Evolutionary conservation across 2,888 invertebrate genomes (phyloP).

Genomic region (Ditula angustiorana): DNA sequence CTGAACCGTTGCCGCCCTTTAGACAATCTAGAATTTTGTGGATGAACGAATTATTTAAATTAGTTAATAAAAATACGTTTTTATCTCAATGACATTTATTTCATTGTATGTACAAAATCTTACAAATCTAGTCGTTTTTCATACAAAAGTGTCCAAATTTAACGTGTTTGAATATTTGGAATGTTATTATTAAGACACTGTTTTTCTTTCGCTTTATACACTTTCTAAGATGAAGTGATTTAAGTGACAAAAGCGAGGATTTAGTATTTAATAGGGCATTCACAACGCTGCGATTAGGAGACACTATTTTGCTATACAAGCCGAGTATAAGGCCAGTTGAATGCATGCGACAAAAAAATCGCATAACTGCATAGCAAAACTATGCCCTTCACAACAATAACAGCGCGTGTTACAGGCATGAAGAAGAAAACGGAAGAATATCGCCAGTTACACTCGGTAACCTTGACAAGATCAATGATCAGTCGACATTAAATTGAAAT

Average conservation of each 20-base stretch:
- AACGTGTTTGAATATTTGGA: constrained; percentile 81
- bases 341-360: neutral
- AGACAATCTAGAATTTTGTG: too few relatives aligned
- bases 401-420: constrained; percentile 9
- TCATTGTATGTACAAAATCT: constrained; percentile 85
- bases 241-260: constrained; percentile 69
- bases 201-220: constrained; percentile 76
- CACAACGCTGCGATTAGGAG: constrained; percentile 20
- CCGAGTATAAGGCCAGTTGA: constrained; percentile 20
- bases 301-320: constrained; percentile 19
- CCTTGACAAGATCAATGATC: constrained; percentile 46
- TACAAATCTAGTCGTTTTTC: constrained; percentile 79
- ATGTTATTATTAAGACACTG: constrained; percentile 83
- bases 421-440: constrained; percentile 14
- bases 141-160: constrained; percentile 85
- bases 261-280: constrained; percentile 56
- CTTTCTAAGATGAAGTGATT: constrained; percentile 65
- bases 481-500: constrained; percentile 48
- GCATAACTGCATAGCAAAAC: constrained; percentile 21
- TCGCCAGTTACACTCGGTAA: constrained; percentile 18
- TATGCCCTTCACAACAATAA: constrained; percentile 6
- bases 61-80: constrained; percentile 54
- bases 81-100: constrained; percentile 84
- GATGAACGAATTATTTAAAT: neutral
- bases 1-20: too few relatives aligned